Conservation (phyloP, 2,888 invertebrate genomes). For the Mythimna vitellina region DNA sequence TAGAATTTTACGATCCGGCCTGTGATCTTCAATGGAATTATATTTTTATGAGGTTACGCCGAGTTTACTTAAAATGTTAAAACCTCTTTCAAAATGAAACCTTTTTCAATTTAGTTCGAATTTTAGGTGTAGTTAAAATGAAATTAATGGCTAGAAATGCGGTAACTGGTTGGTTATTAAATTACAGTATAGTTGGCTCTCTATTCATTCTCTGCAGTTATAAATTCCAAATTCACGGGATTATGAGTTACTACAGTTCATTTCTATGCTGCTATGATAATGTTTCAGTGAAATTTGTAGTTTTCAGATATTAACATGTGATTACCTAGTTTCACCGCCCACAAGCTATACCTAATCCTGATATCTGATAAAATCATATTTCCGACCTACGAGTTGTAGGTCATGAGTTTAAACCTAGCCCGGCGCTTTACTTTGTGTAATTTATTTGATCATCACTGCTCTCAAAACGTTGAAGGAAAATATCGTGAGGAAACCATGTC, state of each 20-base stretch:
- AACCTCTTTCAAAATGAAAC: conserved; percentile 55
- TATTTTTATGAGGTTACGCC: conserved; percentile 60
- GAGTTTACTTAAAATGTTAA: conserved; percentile 65
- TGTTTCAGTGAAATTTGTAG: no score
- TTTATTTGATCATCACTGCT: no score
- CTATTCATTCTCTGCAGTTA: conserved; percentile 12
- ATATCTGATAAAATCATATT: no score
- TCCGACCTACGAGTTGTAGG: no score
- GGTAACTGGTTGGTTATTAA: conserved; percentile 39
- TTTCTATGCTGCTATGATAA: conserved; percentile 8
- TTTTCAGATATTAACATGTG: no score
- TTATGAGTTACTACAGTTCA: neutral
- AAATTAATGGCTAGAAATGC: conserved; percentile 32
- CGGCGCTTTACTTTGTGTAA: no score
- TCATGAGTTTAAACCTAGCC: no score
- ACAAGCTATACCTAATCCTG: no score
- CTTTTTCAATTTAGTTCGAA: conserved; percentile 61
- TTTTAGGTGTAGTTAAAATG: conserved; percentile 42
- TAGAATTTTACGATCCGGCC: conserved; percentile 57
- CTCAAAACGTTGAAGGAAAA: no score
- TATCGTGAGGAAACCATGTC: no score
- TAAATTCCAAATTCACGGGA: neutral
- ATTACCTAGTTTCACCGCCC: no score
- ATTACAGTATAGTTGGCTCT: conserved; percentile 18
- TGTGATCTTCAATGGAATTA: conserved; percentile 64